Evolutionary conservation across 2,888 invertebrate species (phyloP).

Genomic region (Oscheius sp.): DNA sequence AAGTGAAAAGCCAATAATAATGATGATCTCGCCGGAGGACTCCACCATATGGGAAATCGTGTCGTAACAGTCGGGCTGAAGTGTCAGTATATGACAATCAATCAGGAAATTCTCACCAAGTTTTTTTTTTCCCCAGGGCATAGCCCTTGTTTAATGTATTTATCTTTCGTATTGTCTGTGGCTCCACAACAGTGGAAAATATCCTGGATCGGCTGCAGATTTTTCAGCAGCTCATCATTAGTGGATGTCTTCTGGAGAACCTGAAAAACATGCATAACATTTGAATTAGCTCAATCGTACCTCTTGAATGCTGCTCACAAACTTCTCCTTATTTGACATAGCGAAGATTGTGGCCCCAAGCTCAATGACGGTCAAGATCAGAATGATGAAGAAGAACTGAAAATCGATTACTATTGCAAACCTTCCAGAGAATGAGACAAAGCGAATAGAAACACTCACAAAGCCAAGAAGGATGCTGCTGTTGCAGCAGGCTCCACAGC

Average conservation of each 20-base stretch:
- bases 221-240: constrained; percentile 49
- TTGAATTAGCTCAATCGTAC: constrained; percentile 18
- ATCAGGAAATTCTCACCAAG: constrained; percentile 6
- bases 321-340: constrained; percentile 61
- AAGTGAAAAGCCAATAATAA: constrained; percentile 52
- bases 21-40: constrained; percentile 54
- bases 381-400: constrained; percentile 67
- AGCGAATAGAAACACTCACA: constrained; percentile 42
- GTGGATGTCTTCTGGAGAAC: constrained; percentile 59
- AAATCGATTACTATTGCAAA: constrained; percentile 18
- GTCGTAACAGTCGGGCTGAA: constrained; percentile 67
- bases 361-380: constrained; percentile 65
- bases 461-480: constrained; percentile 64
- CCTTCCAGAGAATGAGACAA: background rate
- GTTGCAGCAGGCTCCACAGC: constrained; percentile 71
- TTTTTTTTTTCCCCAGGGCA: constrained; percentile 39
- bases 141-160: constrained; percentile 54
- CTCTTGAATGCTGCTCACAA: constrained; percentile 59
- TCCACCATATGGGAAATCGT: constrained; percentile 59
- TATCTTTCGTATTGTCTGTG: constrained; percentile 55
- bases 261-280: constrained; percentile 25
- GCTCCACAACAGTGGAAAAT: constrained; percentile 70
- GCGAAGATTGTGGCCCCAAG: constrained; percentile 64
- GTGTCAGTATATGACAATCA: background rate
- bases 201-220: constrained; percentile 67